Base-by-base conservation (phyloP, 2,888 invertebrate genomes). In the Opisthograptis luteolata region DNA sequence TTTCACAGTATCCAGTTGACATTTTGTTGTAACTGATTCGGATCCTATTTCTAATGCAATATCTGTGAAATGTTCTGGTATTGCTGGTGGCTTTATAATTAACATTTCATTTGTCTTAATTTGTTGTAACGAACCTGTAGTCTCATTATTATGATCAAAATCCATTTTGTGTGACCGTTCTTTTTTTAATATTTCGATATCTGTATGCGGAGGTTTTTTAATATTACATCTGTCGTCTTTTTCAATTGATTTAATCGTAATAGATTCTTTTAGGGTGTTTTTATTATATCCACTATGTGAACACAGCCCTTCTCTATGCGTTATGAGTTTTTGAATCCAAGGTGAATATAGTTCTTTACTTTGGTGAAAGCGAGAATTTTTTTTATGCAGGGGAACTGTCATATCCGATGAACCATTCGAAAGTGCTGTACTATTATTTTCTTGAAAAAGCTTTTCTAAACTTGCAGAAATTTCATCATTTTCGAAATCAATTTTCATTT, bases 271-370 rank as follows among this genome's bases (percentile, higher is more conserved):
- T 24, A 20, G 32, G 9, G 20, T 17, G n/a, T 7, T 35, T 42
- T 24, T 12, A 10, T 10, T 22, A 17, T 4, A n/a, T n/a, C n/a
- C 10, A 12, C n/a, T 20, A 17, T 4, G 14, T 10, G 27, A 41
- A 36, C 49, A 64, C 61, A 20, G 44, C 2, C 80, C 79, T 66
- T 78, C 83, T 53, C 51, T 64, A 49, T 64, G 61, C 20, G 68
- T 43, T 10, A 81, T 44, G 40, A 88, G 72, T 47, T 87, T 86
- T 72, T 85, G 85, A 51, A 88, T 73, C 67, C 74, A 69, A 17
- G 84, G 77, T 3, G 86, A 87, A 74, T 73, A 77, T 25, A 81
- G 64, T 66, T 80, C 73, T 67, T 87, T 87, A 25, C 40, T 51
- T 30, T 44, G 24, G 12, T 19, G 35, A 28, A 2, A 34, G 22